These are phyloP conservation scores for Rhagophthalmus giganteus DNA, from an alignment of 2,888 invertebrate genomes.

Conservation along the genomic window DNA sequence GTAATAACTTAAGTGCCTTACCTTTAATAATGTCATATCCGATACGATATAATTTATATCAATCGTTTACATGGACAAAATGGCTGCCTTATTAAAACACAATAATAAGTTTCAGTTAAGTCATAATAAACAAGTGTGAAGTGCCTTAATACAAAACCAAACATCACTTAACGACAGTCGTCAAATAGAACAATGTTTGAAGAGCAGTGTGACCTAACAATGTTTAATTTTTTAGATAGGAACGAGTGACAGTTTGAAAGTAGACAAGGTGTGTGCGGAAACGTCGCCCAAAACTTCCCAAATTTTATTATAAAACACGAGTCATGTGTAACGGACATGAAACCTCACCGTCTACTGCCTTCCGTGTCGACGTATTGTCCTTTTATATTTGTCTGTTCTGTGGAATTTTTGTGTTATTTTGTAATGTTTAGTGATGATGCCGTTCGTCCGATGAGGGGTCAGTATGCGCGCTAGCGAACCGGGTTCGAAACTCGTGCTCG, in stretches of 20 bases:
- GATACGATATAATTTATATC: background rate
- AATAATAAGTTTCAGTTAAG: constrained; percentile 17
- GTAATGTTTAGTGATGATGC: constrained; percentile 28
- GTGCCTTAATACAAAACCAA: constrained; percentile 26
- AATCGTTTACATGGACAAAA: constrained; percentile 12
- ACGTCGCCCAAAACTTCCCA: constrained; percentile 16
- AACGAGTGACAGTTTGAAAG: constrained; percentile 22
- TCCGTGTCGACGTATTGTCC: constrained; percentile 8
- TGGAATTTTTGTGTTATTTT: constrained; percentile 23
- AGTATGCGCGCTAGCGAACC: constrained; percentile 32
- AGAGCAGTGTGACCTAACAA: constrained; percentile 15
- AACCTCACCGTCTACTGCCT: constrained; percentile 6
- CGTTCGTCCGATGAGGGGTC: constrained; percentile 26
- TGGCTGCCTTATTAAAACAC: constrained; percentile 13
- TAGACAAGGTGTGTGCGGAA: constrained; percentile 29
- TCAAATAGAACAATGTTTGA: constrained; percentile 28
- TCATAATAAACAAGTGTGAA: constrained; percentile 25
- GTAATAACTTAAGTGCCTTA: no score
- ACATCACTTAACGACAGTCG: constrained; percentile 20
- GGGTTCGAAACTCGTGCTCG: constrained; percentile 34
- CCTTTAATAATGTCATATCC: background rate
- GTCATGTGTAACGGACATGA: constrained; percentile 28
- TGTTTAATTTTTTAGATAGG: constrained; percentile 21
- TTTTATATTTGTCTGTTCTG: constrained; percentile 3
- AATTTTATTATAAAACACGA: constrained; percentile 20